A percentile compares a stretch with the other conserved stretches of the same genome.
Evolutionary conservation across 2,888 invertebrate species (phyloP).

Genomic region (Galerucella pusilla): DNA sequence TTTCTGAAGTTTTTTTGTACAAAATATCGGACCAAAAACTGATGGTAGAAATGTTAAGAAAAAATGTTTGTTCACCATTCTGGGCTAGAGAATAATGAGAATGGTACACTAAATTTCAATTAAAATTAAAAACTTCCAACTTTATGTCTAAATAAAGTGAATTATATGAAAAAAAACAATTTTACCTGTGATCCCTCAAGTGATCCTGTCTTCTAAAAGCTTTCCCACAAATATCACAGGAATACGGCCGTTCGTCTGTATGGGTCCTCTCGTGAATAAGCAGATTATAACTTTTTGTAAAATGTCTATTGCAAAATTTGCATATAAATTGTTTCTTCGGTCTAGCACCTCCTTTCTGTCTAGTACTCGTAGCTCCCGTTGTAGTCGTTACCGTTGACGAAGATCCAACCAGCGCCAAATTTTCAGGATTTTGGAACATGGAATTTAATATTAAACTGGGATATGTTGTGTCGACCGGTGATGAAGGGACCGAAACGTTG

Average conservation of each 20-base stretch:
- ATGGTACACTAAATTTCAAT: too few relatives aligned
- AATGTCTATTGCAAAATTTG: conserved; percentile 96
- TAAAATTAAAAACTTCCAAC: too few relatives aligned
- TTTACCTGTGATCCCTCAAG: conserved; percentile 91
- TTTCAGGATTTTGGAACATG: conserved; percentile 71
- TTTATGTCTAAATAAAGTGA: background rate
- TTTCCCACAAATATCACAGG: conserved; percentile 98
- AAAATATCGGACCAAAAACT: too few relatives aligned
- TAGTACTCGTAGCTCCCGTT: conserved; percentile 63
- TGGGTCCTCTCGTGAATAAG: conserved; percentile 98
- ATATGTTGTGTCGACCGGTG: conserved; percentile 75
- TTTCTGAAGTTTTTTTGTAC: too few relatives aligned
- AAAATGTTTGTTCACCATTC: too few relatives aligned
- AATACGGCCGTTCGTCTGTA: conserved; percentile 96
- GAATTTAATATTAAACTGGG: conserved; percentile 78
- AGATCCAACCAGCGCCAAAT: conserved; percentile 66
- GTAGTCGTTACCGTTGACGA: conserved; percentile 61
- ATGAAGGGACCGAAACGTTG: conserved; percentile 71
- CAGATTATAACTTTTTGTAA: conserved; percentile 97
- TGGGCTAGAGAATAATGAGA: too few relatives aligned
- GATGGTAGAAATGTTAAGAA: too few relatives aligned
- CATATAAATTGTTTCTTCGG: conserved; percentile 94
- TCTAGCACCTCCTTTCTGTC: conserved; percentile 65
- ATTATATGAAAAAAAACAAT: conserved; percentile 42
- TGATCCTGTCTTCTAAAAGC: conserved; percentile 98